A percentile compares a stretch with the other conserved stretches of the same genome.
Conservation (phyloP, 2,888 invertebrate genomes). For the Hymenopus coronatus region DNA sequence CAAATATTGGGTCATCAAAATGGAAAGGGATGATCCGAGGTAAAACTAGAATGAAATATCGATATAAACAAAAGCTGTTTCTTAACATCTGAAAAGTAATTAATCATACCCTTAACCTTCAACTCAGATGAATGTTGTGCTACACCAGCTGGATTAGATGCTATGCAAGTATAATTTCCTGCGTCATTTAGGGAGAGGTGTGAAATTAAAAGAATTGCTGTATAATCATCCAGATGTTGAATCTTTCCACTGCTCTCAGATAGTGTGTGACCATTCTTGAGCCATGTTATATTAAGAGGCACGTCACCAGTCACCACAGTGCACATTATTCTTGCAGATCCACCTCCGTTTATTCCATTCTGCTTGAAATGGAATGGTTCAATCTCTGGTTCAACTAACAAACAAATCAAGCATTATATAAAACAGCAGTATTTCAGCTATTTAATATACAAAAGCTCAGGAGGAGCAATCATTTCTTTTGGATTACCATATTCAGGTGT, state of each 20-base stretch:
- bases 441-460: background rate
- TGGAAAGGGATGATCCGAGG: conserved; percentile 79
- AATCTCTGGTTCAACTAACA: conserved; percentile 52
- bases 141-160: conserved; percentile 57
- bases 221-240: conserved; percentile 49
- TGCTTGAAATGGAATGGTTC: conserved; percentile 54
- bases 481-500: background rate
- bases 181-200: conserved; percentile 46
- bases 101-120: conserved; percentile 49
- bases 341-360: conserved; percentile 53
- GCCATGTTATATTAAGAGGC: conserved; percentile 46
- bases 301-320: conserved; percentile 42
- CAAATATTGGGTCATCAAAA: conserved; percentile 71
- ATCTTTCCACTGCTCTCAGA: conserved; percentile 35
- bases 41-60: conserved; percentile 60
- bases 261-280: conserved; percentile 48
- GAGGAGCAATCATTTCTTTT: background rate
- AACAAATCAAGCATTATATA: conserved; percentile 22
- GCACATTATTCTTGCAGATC: conserved; percentile 51
- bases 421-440: background rate
- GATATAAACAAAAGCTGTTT: background rate
- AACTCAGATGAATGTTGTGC: conserved; percentile 53
- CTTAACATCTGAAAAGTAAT: background rate
- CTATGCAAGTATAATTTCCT: conserved; percentile 59
- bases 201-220: conserved; percentile 50